These are phyloP conservation scores for Arctia plantaginis DNA, from an alignment of 2,888 invertebrate species.

Conservation along the genomic window DNA sequence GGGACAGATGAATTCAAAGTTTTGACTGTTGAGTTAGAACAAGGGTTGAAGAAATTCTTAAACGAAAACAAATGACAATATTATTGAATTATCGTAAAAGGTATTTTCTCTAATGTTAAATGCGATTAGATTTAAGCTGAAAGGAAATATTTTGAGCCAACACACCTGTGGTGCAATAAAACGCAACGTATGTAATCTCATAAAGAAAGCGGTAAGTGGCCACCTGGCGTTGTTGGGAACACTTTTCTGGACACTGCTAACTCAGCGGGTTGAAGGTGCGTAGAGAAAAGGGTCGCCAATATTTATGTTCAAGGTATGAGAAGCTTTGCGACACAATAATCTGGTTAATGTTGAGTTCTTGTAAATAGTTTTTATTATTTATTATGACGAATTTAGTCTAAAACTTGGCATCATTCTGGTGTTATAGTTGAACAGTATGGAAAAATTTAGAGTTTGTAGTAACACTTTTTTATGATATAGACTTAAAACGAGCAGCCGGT, in stretches of 20 bases:
- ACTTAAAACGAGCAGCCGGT: no score
- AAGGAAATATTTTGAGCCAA: background rate
- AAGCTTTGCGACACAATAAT: background rate
- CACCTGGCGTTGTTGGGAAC: slow-evolving; percentile 10
- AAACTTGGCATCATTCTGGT: background rate
- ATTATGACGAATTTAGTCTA: background rate
- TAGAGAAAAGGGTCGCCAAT: background rate
- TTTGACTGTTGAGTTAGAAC: no score
- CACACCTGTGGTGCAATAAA: slow-evolving; percentile 17
- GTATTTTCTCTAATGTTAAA: background rate
- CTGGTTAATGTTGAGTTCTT: background rate
- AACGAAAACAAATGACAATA: background rate
- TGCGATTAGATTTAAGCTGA: slow-evolving; percentile 7
- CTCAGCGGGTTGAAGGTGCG: background rate
- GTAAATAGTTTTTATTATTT: background rate
- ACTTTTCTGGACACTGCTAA: slow-evolving; percentile 5
- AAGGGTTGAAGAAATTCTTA: no score
- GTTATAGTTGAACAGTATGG: no score
- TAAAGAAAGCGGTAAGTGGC: slow-evolving; percentile 19
- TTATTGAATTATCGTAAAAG: background rate
- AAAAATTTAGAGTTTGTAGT: no score
- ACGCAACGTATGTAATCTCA: slow-evolving; percentile 12
- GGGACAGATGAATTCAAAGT: no score
- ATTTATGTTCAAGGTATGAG: background rate
- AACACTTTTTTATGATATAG: no score